Conservation (phyloP, 2,113 vertebrate species). For the Cyanoderma ruficeps region DNA sequence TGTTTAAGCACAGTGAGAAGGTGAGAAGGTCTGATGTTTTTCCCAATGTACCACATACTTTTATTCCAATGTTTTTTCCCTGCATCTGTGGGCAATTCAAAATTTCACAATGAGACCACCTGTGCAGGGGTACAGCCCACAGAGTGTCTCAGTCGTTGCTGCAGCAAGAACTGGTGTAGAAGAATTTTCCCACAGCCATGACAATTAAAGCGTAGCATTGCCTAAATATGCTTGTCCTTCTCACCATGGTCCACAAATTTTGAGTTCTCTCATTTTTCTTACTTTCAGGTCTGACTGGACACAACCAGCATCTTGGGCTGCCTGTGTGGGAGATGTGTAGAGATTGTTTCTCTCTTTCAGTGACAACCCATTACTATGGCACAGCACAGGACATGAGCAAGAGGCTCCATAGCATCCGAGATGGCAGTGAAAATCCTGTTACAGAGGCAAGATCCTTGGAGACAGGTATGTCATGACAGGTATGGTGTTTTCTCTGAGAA, state of each 20-base stretch:
- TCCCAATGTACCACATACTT: fast-evolving
- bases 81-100: background rate
- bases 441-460: background rate
- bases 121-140: background rate
- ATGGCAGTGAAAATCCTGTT: background rate
- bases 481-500: background rate
- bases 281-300: background rate
- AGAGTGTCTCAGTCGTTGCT: background rate
- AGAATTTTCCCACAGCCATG: background rate
- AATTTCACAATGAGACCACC: background rate
- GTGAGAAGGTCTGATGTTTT: background rate
- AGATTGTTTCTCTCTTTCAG: background rate
- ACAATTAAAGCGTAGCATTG: background rate
- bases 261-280: background rate
- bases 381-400: background rate
- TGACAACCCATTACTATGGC: background rate
- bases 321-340: background rate
- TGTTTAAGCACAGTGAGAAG: background rate
- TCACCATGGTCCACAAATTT: background rate
- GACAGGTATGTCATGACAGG: background rate
- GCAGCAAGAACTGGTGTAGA: background rate
- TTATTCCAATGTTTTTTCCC: background rate
- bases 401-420: background rate
- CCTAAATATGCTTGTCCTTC: background rate
- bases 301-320: background rate